Evolutionary conservation across 2,888 invertebrate species (phyloP).

Genomic region (Thecophora atra): DNA sequence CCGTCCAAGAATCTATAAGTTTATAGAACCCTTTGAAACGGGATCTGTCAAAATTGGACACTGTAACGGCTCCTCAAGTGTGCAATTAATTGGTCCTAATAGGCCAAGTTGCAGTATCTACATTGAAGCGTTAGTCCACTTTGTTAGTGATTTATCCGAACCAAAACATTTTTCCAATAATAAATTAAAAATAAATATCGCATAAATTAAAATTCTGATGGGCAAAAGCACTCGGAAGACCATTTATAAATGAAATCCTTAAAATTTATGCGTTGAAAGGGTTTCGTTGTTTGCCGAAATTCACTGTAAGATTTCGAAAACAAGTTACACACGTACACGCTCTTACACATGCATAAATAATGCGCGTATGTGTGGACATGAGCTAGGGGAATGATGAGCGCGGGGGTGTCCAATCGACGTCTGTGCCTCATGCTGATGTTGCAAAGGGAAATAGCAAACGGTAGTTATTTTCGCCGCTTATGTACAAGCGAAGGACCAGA

Average conservation of each 20-base stretch:
- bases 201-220: neutral
- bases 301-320: conserved; percentile 27
- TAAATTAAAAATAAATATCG: neutral
- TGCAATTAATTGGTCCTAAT: too few species aligned
- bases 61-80: too few species aligned
- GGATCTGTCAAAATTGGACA: too few species aligned
- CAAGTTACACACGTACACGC: conserved; percentile 10
- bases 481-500: neutral
- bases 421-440: neutral
- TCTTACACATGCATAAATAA: conserved; percentile 20
- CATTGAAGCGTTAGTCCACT: too few species aligned
- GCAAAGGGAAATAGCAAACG: neutral
- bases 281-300: conserved; percentile 12
- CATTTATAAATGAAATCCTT: conserved; percentile 18
- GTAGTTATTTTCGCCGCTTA: neutral
- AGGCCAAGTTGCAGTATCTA: too few species aligned
- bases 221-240: neutral
- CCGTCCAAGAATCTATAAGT: too few species aligned
- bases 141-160: neutral
- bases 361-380: neutral
- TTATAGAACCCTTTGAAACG: too few species aligned
- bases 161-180: neutral
- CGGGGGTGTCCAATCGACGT: neutral
- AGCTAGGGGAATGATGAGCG: neutral
- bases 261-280: conserved; percentile 23